phyloP scores from a whole-genome alignment of 2,797 vertebrate species.

The Florisuga fusca region DNA sequence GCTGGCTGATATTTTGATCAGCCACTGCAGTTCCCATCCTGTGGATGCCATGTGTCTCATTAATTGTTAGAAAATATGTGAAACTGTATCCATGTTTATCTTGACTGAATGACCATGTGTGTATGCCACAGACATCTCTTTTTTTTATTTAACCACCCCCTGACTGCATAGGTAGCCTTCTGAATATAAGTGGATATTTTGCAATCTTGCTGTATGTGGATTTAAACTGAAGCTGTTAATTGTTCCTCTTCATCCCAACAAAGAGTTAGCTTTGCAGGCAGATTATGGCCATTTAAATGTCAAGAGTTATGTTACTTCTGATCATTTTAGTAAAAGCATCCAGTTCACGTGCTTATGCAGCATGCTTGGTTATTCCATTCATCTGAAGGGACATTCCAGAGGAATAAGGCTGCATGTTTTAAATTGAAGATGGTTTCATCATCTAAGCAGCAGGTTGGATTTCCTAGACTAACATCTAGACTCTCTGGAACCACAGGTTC shows the following conservation, averaged over 20 bases:
- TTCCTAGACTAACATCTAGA: conserved; percentile 64
- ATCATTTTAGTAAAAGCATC: conserved; percentile 51
- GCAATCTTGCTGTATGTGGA: background rate
- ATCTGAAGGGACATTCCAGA: conserved; percentile 60
- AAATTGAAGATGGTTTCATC: conserved; percentile 69
- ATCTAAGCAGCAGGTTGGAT: conserved; percentile 65
- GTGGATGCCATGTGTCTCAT: background rate
- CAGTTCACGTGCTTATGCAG: conserved; percentile 50
- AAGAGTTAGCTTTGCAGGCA: background rate
- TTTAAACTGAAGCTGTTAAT: background rate
- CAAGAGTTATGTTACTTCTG: conserved; percentile 69
- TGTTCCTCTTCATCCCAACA: background rate
- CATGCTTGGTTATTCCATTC: conserved; percentile 36
- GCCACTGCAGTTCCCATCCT: background rate
- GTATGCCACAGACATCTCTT: background rate
- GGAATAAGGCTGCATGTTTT: conserved; percentile 58
- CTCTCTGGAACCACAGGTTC: conserved; percentile 73
- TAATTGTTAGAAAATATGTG: background rate
- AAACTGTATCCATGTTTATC: background rate
- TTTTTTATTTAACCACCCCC: background rate
- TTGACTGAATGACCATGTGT: too few relatives aligned
- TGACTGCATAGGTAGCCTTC: background rate
- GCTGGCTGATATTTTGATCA: background rate
- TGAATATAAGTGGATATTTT: background rate
- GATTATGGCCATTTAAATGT: conserved; percentile 17